Evolutionary conservation across 2,797 vertebrate species (phyloP).

Genomic region (Apogon hyalosoma): DNA sequence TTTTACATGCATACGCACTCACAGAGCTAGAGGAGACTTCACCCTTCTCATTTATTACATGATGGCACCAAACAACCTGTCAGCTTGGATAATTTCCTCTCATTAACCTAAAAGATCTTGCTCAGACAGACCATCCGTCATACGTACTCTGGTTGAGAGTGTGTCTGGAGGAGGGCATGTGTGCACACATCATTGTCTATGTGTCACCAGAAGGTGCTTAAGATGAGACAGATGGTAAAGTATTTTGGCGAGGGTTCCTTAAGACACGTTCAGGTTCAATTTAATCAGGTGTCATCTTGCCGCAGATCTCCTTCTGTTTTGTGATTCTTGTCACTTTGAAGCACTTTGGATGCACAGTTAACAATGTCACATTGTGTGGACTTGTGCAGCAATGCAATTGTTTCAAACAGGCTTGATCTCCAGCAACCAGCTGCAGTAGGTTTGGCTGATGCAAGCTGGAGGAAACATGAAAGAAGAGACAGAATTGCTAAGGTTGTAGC

Average conservation of each 20-base stretch:
- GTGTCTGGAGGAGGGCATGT: not conserved
- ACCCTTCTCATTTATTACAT: slow-evolving; percentile 13
- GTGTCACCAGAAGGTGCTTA: slow-evolving; percentile 43
- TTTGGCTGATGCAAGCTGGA: not conserved
- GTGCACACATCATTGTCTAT: not conserved
- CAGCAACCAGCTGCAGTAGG: not conserved
- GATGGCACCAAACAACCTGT: slow-evolving; percentile 34
- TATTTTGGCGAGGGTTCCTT: slow-evolving; percentile 24
- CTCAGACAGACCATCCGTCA: slow-evolving; percentile 59
- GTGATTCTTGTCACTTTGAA: slow-evolving; percentile 13
- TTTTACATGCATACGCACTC: not conserved
- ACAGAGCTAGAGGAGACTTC: not conserved
- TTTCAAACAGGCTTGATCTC: not conserved
- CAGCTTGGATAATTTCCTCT: slow-evolving; percentile 46
- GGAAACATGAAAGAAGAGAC: not conserved
- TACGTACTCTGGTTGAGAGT: slow-evolving; percentile 11
- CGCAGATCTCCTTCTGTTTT: not conserved
- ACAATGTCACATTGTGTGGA: not conserved
- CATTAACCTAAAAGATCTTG: slow-evolving; percentile 52
- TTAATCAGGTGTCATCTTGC: slow-evolving; percentile 31
- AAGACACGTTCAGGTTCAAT: slow-evolving; percentile 32
- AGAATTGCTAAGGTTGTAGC: not conserved
- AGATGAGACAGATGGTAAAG: slow-evolving; percentile 48
- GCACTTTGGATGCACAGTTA: not conserved
- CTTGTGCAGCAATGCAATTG: not conserved